Percentiles rank a stretch among this genome's conserved stretches.
phyloP scores from a whole-genome alignment of 2,797 vertebrate species.

The Poecile montanus region DNA sequence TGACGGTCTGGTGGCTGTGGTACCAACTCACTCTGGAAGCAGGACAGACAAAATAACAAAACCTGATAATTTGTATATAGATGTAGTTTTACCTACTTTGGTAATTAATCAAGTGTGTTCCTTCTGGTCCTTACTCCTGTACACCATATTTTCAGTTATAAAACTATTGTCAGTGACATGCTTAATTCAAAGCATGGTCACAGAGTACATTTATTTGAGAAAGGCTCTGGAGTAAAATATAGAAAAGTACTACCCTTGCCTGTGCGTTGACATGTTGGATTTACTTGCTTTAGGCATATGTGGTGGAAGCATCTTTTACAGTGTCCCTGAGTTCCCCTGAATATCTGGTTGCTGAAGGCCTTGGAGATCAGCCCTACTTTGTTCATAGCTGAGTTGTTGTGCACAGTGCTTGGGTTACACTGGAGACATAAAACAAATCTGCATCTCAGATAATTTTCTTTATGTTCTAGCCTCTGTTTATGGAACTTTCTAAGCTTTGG shows the following conservation, averaged over 20 bases:
- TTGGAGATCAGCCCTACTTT: neutral
- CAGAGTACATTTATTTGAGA: neutral
- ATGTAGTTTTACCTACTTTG: neutral
- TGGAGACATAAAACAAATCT: neutral
- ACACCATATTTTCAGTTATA: neutral
- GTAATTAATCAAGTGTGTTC: neutral
- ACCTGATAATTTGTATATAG: neutral
- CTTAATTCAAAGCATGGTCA: neutral
- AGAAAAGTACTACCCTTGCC: neutral
- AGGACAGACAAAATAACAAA: neutral
- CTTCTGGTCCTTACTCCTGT: neutral
- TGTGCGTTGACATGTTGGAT: neutral
- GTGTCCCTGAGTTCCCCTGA: neutral
- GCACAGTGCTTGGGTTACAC: neutral
- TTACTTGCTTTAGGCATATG: fast-evolving
- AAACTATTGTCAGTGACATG: neutral
- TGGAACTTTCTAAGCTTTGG: slow-evolving; percentile 84
- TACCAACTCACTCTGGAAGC: neutral
- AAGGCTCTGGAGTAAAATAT: neutral
- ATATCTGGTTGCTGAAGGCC: neutral
- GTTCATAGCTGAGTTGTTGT: neutral
- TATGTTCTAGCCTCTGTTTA: slow-evolving; percentile 85
- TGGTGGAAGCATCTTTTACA: neutral
- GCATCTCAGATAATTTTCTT: neutral
- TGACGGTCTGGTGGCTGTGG: neutral